Evolutionary conservation across 1,140 invertebrate genomes (phyloP).

Genomic region (Drosophila sulfurigaster): DNA sequence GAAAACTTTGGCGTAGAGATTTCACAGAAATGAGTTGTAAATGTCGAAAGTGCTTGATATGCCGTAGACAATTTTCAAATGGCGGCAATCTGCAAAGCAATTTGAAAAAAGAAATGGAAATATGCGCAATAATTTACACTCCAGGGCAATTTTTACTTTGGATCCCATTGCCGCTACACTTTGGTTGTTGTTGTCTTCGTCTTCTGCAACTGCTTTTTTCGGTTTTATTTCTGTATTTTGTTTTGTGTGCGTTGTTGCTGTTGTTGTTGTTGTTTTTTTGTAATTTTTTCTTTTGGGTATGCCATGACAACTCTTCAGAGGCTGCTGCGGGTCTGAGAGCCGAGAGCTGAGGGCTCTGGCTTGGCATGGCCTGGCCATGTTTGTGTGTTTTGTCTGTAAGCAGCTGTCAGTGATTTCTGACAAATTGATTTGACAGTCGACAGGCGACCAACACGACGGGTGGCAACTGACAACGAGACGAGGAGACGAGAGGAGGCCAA

Average conservation of each 20-base stretch:
- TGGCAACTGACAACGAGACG: background rate
- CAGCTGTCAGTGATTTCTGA: slow-evolving; percentile 83
- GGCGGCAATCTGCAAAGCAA: slow-evolving; percentile 79
- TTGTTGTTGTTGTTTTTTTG: slow-evolving; percentile 22
- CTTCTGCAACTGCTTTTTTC: slow-evolving; percentile 12
- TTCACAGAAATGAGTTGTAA: slow-evolving; percentile 79
- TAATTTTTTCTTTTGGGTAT: slow-evolving; percentile 7
- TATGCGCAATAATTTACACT: slow-evolving; percentile 83
- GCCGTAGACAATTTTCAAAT: slow-evolving; percentile 78
- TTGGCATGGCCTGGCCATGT: slow-evolving; percentile 47
- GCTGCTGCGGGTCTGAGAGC: slow-evolving; percentile 33
- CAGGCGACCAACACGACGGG: slow-evolving; percentile 60
- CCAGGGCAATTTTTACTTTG: slow-evolving; percentile 69
- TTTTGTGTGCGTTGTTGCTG: slow-evolving; percentile 28
- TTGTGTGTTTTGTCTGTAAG: slow-evolving; percentile 80
- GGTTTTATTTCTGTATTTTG: slow-evolving; percentile 40
- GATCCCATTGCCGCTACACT: slow-evolving; percentile 11
- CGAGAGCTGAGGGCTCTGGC: background rate
- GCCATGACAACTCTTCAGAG: slow-evolving; percentile 73
- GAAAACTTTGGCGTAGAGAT: slow-evolving; percentile 75
- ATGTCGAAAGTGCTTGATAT: slow-evolving; percentile 78
- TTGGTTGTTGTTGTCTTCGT: slow-evolving; percentile 8
- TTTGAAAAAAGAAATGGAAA: slow-evolving; percentile 78
- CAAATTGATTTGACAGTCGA: slow-evolving; percentile 83
- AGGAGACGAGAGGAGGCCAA: background rate